phyloP scores from a whole-genome alignment of 2,888 invertebrate species.

The Hylaea fasciaria region DNA sequence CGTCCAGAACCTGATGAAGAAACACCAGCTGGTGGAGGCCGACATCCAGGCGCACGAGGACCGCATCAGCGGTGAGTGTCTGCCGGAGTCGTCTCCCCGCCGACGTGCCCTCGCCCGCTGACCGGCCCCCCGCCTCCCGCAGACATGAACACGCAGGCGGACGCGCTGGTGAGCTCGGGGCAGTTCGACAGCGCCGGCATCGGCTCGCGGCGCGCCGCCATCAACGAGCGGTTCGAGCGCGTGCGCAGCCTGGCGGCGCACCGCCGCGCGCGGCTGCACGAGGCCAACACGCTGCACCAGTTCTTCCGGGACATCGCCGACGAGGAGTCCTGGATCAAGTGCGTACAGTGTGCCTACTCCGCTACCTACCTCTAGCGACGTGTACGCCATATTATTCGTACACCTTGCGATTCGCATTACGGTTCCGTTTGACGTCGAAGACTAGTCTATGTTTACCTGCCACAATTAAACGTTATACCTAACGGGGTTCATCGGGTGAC shows the following conservation, averaged over 20 bases:
- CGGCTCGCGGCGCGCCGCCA: constrained; percentile 96
- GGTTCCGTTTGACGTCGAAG: no score
- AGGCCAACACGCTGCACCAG: constrained; percentile 99
- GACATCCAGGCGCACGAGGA: constrained; percentile 99
- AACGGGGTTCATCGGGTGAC: no score
- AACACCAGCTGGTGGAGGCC: constrained; percentile 98
- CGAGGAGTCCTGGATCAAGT: constrained; percentile 99
- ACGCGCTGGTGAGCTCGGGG: constrained; percentile 97
- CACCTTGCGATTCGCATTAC: no score
- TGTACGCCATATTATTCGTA: neutral
- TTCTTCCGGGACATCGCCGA: constrained; percentile 99
- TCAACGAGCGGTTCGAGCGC: constrained; percentile 98
- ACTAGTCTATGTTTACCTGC: no score
- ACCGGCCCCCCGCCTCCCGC: no score
- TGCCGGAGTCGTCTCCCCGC: no score
- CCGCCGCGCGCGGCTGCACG: constrained; percentile 95
- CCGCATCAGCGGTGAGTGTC: constrained; percentile 89
- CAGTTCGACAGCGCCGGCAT: constrained; percentile 99
- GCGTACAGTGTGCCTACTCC: no score
- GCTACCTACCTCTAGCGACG: no score
- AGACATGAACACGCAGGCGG: constrained; percentile 91
- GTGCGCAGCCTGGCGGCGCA: constrained; percentile 96
- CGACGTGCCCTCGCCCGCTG: no score
- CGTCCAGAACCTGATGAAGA: constrained; percentile 99
- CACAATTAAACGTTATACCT: no score